Base-by-base conservation (phyloP, 2,797 vertebrate species). In the Sternarchorhynchus goeldii region DNA sequence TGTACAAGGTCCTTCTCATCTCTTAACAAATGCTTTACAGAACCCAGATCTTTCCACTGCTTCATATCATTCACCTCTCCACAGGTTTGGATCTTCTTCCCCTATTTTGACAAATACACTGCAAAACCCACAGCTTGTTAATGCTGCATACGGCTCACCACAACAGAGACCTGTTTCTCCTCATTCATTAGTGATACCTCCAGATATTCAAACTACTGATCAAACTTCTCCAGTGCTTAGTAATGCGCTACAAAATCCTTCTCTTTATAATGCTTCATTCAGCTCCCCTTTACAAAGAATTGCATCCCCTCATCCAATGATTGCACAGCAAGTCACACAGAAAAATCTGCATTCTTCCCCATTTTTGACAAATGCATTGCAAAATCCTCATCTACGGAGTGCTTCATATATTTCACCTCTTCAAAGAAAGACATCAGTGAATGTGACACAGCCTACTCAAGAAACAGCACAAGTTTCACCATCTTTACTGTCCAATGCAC, bases 1-100 rank as follows among this genome's bases (percentile, higher is more conserved):
- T 80, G 90, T 91, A 2, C 88, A 88, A 75, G 88, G 86, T 7
- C 86, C 90, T 75, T 85, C 91, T 25, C 17, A 39, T 76, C 68
- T 77, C 12, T 67, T 81, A 76, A 76, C 74, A 57, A 81, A 91
- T 89, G 89, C 90, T 63, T 86, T 91, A 84, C 90, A 90, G 81
- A 88, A 91, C 57, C 69, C 84, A 74, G 87, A 90, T 58, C 29
- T 80, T 71, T 29, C 82, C 85, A 2, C 86, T 57, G 75, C 86
- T 67, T 83, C 83, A 25, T 86, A 78, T 64, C 76, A 34, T 56
- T 84, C 85, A 55, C 77, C 84, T 20, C 71, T 88, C 65, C 72
- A 81, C 41, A 78, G 58, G 45, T 63, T 78, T 72, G 77, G 73
- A 36, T 76, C 72, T 41, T 65, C 82, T 50, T 77, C 82, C 57